These are phyloP conservation scores for Slavum lentiscoides DNA, from an alignment of 2,888 invertebrate genomes.

Conservation along the genomic window DNA sequence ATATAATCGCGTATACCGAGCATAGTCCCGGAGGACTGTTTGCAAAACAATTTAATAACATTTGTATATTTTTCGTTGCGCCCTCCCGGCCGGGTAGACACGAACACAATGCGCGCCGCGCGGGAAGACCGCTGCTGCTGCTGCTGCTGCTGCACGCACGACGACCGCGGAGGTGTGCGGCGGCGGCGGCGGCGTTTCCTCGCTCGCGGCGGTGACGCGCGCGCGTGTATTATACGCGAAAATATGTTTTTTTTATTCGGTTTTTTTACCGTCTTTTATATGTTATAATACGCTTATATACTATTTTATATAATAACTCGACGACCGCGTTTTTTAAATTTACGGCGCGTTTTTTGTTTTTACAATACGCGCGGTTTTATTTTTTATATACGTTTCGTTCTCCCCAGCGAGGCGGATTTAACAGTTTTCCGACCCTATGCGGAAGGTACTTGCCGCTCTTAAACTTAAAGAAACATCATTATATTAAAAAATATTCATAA, in stretches of 20 bases:
- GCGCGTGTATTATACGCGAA: not conserved
- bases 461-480: no score
- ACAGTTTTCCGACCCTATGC: no score
- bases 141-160: not conserved
- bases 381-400: not conserved
- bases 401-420: no score
- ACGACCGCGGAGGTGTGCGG: not conserved
- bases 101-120: not conserved
- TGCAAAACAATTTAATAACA: slow-evolving; percentile 53
- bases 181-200: not conserved
- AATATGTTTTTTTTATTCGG: slow-evolving; percentile 25
- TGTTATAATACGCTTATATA: not conserved
- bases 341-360: not conserved
- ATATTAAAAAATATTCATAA: no score
- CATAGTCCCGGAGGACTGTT: slow-evolving; percentile 46
- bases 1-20: not conserved
- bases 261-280: not conserved
- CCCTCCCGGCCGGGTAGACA: not conserved
- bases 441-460: no score
- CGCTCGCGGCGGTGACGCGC: not conserved
- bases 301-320: not conserved
- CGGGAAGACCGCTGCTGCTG: slow-evolving; percentile 14
- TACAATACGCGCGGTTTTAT: not conserved
- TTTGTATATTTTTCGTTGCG: slow-evolving; percentile 28
- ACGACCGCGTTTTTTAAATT: slow-evolving; percentile 2